phyloP scores from a whole-genome alignment of 2,113 vertebrate species.

The rabbit (Oryctolagus cuniculus) region DNA sequence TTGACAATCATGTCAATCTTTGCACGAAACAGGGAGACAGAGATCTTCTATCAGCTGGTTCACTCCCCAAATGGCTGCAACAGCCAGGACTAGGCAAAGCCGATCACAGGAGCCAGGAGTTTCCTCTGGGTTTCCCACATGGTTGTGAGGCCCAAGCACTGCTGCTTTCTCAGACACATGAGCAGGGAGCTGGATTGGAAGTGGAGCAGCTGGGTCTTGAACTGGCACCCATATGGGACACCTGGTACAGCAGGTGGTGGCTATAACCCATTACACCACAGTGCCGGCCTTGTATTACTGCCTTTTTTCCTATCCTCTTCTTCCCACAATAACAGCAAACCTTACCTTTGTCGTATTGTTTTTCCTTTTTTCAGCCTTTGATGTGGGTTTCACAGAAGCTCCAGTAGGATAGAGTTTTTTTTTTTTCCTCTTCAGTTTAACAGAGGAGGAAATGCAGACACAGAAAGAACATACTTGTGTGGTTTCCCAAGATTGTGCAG shows the following conservation, averaged over 20 bases:
- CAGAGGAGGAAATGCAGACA: background rate
- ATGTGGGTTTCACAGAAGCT: background rate
- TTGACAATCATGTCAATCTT: background rate
- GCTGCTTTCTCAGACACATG: too few relatives aligned
- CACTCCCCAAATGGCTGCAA: too few relatives aligned
- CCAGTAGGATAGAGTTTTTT: background rate
- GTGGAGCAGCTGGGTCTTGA: too few relatives aligned
- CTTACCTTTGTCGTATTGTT: background rate
- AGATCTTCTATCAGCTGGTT: background rate
- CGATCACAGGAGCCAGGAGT: too few relatives aligned
- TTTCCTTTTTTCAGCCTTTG: background rate
- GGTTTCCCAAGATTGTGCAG: background rate
- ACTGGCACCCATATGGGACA: too few relatives aligned
- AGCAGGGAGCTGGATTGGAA: too few relatives aligned
- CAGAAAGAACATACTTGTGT: slow-evolving; percentile 3
- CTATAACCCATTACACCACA: too few relatives aligned
- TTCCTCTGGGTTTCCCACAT: too few relatives aligned
- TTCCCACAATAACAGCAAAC: background rate
- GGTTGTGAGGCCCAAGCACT: too few relatives aligned
- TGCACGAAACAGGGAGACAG: background rate
- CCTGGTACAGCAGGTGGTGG: too few relatives aligned
- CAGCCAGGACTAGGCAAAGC: too few relatives aligned
- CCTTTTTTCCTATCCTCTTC: background rate
- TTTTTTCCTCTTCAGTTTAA: background rate
- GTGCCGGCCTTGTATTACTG: background rate